A percentile compares a stretch with the other conserved stretches of the same genome.
Evolutionary conservation across 2,888 invertebrate genomes (phyloP).

Genomic region (Ditylenchus weischeri): DNA sequence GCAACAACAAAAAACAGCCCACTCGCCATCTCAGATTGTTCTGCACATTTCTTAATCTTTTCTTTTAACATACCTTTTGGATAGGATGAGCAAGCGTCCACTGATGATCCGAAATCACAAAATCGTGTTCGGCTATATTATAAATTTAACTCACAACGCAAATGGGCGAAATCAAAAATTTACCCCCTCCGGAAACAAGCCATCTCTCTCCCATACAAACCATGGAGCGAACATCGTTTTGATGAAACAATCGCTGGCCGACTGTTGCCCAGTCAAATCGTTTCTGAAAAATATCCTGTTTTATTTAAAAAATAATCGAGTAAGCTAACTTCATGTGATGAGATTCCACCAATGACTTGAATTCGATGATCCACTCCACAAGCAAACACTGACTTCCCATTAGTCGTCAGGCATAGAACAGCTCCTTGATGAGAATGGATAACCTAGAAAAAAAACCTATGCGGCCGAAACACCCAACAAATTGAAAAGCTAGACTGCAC

Average conservation of each 20-base stretch:
- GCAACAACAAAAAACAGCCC: too few relatives aligned
- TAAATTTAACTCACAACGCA: too few relatives aligned
- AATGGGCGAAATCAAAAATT: too few relatives aligned
- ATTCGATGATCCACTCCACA: slow-evolving; percentile 52
- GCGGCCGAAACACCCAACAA: slow-evolving; percentile 2
- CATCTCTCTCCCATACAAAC: slow-evolving; percentile 29
- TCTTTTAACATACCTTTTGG: slow-evolving; percentile 5
- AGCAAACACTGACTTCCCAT: slow-evolving; percentile 35
- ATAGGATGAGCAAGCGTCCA: slow-evolving; percentile 3
- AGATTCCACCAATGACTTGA: slow-evolving; percentile 34
- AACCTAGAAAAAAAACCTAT: slow-evolving; percentile 32
- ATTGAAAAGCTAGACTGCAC: not conserved
- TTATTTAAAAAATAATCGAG: slow-evolving; percentile 14
- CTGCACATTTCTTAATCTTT: too few relatives aligned
- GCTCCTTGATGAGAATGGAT: slow-evolving; percentile 44
- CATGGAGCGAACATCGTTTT: slow-evolving; percentile 38
- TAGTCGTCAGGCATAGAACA: slow-evolving; percentile 37
- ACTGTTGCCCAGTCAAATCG: slow-evolving; percentile 36
- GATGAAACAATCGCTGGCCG: slow-evolving; percentile 39
- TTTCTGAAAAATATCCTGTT: slow-evolving; percentile 25
- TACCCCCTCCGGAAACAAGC: slow-evolving; percentile 37
- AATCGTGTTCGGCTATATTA: slow-evolving; percentile 28
- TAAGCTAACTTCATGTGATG: not conserved
- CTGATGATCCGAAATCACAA: slow-evolving; percentile 31
- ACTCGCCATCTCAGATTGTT: too few relatives aligned